Evolutionary conservation across 2,797 vertebrate genomes (phyloP).

Genomic region (Myripristis jacobus): DNA sequence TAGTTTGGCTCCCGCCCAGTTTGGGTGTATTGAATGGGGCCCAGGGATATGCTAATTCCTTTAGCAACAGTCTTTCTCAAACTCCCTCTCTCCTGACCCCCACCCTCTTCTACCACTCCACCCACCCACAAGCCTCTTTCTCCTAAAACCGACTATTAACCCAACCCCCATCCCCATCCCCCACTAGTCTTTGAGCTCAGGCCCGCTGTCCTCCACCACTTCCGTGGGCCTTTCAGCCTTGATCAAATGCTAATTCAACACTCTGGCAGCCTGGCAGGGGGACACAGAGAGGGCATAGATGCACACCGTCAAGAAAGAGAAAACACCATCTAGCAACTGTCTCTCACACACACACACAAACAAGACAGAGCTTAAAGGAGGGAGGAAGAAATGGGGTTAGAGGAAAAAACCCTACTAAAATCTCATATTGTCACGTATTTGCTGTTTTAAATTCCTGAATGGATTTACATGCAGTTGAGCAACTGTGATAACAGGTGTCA

Average conservation of each 20-base stretch:
- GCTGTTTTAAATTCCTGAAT: background rate
- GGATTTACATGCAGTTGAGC: background rate
- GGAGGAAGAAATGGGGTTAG: background rate
- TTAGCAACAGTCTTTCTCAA: constrained; percentile 59
- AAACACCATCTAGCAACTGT: constrained; percentile 17
- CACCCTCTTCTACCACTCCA: constrained; percentile 54
- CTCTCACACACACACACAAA: constrained; percentile 26
- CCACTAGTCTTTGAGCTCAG: constrained; percentile 33
- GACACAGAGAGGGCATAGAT: constrained; percentile 73
- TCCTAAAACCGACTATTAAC: constrained; percentile 43
- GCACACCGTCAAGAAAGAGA: constrained; percentile 51
- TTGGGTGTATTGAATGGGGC: constrained; percentile 61
- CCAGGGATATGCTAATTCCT: constrained; percentile 71
- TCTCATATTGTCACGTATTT: background rate
- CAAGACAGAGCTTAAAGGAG: constrained; percentile 25
- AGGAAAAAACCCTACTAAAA: constrained; percentile 2
- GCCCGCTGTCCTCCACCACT: constrained; percentile 64
- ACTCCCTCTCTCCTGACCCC: constrained; percentile 59
- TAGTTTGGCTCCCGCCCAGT: constrained; percentile 32
- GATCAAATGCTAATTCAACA: constrained; percentile 80
- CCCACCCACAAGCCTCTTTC: constrained; percentile 64
- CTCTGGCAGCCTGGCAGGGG: constrained; percentile 66
- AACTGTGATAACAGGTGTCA: background rate
- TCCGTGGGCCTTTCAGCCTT: constrained; percentile 73
- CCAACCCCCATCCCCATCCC: constrained; percentile 43